Conservation (phyloP, 1,140 invertebrate species). For the Lamellibrachia luymesi region DNA sequence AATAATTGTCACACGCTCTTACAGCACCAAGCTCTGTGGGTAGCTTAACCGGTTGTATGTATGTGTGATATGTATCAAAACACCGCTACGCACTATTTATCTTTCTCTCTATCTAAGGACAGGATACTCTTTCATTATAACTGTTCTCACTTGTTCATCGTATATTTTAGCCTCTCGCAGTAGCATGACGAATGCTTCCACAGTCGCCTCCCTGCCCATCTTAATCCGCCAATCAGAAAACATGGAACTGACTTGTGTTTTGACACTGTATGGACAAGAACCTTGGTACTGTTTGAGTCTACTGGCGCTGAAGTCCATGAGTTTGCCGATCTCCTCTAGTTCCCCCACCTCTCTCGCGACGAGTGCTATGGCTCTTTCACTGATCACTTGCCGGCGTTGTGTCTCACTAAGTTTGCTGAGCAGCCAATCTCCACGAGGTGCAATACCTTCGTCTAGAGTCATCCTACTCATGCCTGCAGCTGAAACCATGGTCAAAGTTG, state of each 20-base stretch:
- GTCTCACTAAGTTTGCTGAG: background rate
- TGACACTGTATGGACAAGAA: background rate
- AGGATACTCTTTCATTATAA: too few relatives aligned
- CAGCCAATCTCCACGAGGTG: background rate
- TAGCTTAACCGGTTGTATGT: too few relatives aligned
- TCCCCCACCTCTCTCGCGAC: background rate
- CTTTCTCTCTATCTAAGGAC: too few relatives aligned
- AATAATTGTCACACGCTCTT: too few relatives aligned
- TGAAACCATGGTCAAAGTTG: too few relatives aligned
- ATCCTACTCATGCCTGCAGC: too few relatives aligned
- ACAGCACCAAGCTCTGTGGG: too few relatives aligned
- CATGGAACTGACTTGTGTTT: background rate
- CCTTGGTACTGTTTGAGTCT: background rate
- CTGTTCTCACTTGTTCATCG: background rate
- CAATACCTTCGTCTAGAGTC: too few relatives aligned
- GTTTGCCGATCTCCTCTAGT: background rate
- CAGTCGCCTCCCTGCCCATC: background rate
- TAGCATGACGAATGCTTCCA: background rate
- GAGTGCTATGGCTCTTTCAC: background rate
- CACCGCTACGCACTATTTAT: too few relatives aligned
- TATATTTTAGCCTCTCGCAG: background rate
- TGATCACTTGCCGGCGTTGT: background rate
- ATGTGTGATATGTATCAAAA: too few relatives aligned
- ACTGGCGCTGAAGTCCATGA: background rate
- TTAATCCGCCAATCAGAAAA: background rate